phyloP scores from a whole-genome alignment of 2,888 invertebrate species.

The Tolmerus cingulatus region DNA sequence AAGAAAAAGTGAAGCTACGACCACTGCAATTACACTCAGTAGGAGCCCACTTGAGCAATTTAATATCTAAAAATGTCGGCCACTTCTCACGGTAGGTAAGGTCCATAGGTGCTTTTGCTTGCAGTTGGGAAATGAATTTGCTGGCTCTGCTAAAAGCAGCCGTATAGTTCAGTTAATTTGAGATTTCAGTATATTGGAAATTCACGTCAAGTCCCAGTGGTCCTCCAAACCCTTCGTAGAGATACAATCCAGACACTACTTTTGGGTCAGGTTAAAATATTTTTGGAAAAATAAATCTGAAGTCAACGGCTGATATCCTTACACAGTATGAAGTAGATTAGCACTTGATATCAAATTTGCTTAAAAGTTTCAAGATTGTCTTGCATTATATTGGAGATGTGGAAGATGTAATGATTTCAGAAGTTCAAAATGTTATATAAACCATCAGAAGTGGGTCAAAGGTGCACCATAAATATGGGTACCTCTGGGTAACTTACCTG shows the following conservation, averaged over 20 bases:
- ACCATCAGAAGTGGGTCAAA: neutral
- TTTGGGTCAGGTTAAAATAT: neutral
- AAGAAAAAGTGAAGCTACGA: neutral
- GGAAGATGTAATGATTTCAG: neutral
- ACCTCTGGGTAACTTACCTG: neutral
- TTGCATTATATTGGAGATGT: neutral
- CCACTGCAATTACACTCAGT: neutral
- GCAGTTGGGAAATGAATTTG: neutral
- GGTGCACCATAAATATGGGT: neutral
- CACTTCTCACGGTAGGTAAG: neutral
- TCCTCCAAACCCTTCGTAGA: neutral
- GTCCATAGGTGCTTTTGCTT: neutral
- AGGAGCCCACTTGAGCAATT: neutral
- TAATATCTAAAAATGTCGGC: neutral
- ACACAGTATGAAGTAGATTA: neutral
- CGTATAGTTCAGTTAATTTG: neutral
- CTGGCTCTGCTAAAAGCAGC: neutral
- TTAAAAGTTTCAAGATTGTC: neutral
- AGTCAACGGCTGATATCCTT: neutral
- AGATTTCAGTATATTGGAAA: neutral
- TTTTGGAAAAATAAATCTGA: neutral
- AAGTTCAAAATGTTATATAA: neutral
- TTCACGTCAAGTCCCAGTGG: neutral
- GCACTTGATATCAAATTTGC: neutral
- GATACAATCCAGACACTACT: neutral